Evolutionary conservation across 2,113 vertebrate genomes (phyloP).

Genomic region (Thunnus thynnus): DNA sequence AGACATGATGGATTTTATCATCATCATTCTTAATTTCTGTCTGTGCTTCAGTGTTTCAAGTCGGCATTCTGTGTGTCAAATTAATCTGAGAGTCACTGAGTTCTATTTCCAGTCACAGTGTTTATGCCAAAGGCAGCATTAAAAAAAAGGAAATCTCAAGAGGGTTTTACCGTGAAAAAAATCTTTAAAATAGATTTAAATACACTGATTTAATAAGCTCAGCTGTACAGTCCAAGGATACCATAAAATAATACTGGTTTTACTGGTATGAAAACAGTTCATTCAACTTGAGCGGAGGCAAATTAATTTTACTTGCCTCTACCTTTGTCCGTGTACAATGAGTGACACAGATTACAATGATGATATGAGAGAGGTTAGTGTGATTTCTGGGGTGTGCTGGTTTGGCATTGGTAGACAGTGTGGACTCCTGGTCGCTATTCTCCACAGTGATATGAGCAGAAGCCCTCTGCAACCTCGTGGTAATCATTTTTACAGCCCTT

Average conservation of each 20-base stretch:
- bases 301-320: neutral
- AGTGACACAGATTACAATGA: conserved; percentile 18
- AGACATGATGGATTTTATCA: conserved; percentile 12
- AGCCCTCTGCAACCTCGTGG: conserved; percentile 40
- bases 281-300: neutral
- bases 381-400: conserved; percentile 39
- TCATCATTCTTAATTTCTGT: conserved; percentile 27
- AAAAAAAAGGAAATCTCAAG: conserved; percentile 57
- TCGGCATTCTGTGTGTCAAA: conserved; percentile 66
- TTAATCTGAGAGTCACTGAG: conserved; percentile 60
- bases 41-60: conserved; percentile 44
- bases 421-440: conserved; percentile 37
- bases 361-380: conserved; percentile 18
- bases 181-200: conserved; percentile 55
- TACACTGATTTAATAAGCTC: conserved; percentile 44
- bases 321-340: neutral
- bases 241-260: conserved; percentile 10
- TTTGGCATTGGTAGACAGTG: conserved; percentile 17
- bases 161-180: conserved; percentile 55
- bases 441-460: conserved; percentile 43
- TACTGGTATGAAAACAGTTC: neutral
- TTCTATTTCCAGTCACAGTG: conserved; percentile 69
- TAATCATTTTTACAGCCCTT: conserved; percentile 74
- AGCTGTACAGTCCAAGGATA: conserved; percentile 16
- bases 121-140: conserved; percentile 74